Base-by-base conservation (phyloP, 35 echinoderm and acorn worm genomes). In the Ptychodera flava region DNA sequence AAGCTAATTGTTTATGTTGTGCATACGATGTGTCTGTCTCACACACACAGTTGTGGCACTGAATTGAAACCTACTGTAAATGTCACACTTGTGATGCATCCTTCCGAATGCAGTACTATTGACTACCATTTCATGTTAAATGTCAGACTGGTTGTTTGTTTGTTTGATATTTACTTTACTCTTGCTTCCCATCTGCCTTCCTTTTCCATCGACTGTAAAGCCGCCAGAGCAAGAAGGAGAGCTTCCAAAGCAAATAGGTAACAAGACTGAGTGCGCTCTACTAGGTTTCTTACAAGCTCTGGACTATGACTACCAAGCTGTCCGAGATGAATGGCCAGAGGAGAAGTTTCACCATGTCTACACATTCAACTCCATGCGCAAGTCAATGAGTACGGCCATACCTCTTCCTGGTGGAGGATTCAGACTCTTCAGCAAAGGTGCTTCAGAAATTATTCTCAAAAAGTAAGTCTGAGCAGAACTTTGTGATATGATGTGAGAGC, bases 201-300 rank as follows among this genome's bases (percentile, higher is more conserved):
- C n/a, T n/a, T n/a, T n/a, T n/a, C n/a, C n/a, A n/a, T n/a, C n/a
- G n/a, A n/a, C n/a, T n/a, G 93, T 78, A 32, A 81, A 99, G 96
- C 90, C 92, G 76, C 81, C 96, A 37, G 96, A 99, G 28, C 34
- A 75, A 36, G 90, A 90, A 28, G 96, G 96, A 15, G 90, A 91
- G 64, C 38, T 99, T 38, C 88, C 96, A 79, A 81, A 92, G 31
- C 96, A 99, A 82, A 85, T 99, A 14, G 96, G 96, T 35, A 99
- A 99, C 88, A 99, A 99, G 85, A 99, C 96, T 33, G 96, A 99
- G 80, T 99, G 96, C 79, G 96, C 96, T 83, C 92, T 99, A 78
- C 87, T 99, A 78, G 96, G 96, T 81, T 88, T 99, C 28, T 81
- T 91, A 27, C 78, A 86, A 27, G 76, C 87, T 33, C 36, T 99